phyloP scores from a whole-genome alignment of 2,888 invertebrate genomes.

The Megaustenia siamemsis region DNA sequence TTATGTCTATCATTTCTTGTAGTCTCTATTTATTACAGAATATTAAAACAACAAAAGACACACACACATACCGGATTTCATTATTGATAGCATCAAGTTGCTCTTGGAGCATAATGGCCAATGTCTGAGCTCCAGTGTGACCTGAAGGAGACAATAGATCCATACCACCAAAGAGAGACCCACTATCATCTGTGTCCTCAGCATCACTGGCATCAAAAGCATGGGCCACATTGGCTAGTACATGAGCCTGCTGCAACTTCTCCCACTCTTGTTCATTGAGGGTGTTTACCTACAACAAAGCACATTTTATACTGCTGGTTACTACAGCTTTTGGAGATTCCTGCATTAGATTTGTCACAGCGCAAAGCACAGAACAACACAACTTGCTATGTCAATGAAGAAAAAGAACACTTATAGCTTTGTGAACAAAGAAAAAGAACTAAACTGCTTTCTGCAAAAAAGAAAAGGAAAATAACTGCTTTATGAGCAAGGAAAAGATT shows the following conservation, averaged over 20 bases:
- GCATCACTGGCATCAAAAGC: constrained; percentile 90
- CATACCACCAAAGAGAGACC: constrained; percentile 88
- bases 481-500: too few species aligned
- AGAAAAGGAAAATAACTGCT: too few species aligned
- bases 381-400: too few species aligned
- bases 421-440: too few species aligned
- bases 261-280: constrained; percentile 91
- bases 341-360: too few species aligned
- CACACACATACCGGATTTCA: constrained; percentile 87
- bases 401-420: too few species aligned
- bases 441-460: too few species aligned
- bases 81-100: constrained; percentile 99
- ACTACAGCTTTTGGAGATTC: too few species aligned
- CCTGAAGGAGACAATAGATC: constrained; percentile 82
- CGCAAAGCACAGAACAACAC: too few species aligned
- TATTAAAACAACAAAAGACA: too few species aligned
- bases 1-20: too few species aligned
- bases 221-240: constrained; percentile 93
- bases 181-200: constrained; percentile 84
- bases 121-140: constrained; percentile 94
- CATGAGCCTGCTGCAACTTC: constrained; percentile 91
- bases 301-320: not conserved
- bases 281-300: constrained; percentile 76
- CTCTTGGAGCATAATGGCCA: constrained; percentile 99
- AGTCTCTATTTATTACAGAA: too few species aligned